Conservation (phyloP, 2,888 invertebrate species). For the Desoria tigrina region DNA sequence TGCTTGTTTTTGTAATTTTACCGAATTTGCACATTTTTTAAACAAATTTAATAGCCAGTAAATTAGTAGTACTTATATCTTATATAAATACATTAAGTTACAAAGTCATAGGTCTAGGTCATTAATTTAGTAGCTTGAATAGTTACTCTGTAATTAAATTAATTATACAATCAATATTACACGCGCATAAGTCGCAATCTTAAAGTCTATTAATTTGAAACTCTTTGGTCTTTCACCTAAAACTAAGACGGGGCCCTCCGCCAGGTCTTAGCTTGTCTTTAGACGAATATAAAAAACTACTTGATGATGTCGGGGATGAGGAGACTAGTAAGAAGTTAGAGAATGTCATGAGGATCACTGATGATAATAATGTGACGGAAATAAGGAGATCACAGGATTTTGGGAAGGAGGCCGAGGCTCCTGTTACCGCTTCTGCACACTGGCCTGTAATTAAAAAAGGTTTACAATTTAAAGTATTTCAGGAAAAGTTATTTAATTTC, state of each 20-base stretch:
- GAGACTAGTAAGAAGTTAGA: conserved; percentile 33
- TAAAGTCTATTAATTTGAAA: background rate
- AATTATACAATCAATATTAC: too few relatives aligned
- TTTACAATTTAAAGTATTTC: background rate
- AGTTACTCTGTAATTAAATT: background rate
- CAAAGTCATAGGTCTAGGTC: background rate
- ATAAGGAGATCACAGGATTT: conserved; percentile 48
- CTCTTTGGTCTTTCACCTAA: conserved; percentile 7
- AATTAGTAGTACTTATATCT: too few relatives aligned
- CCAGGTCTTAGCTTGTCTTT: background rate
- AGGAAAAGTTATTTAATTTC: too few relatives aligned
- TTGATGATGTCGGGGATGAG: background rate
- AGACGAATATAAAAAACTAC: background rate
- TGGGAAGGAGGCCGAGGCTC: conserved; percentile 54
- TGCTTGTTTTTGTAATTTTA: too few relatives aligned
- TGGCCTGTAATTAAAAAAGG: conserved; percentile 44
- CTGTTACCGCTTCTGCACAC: conserved; percentile 53
- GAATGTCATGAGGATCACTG: conserved; percentile 26
- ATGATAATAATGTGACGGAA: conserved; percentile 35
- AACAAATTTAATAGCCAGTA: too few relatives aligned
- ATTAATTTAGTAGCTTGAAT: background rate
- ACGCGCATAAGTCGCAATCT: too few relatives aligned
- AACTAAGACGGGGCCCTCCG: background rate
- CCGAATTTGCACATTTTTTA: too few relatives aligned
- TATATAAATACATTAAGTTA: too few relatives aligned